A percentile compares a stretch with the other conserved stretches of the same genome.
phyloP scores from a whole-genome alignment of 2,888 invertebrate genomes.

The Branchellion lobata region DNA sequence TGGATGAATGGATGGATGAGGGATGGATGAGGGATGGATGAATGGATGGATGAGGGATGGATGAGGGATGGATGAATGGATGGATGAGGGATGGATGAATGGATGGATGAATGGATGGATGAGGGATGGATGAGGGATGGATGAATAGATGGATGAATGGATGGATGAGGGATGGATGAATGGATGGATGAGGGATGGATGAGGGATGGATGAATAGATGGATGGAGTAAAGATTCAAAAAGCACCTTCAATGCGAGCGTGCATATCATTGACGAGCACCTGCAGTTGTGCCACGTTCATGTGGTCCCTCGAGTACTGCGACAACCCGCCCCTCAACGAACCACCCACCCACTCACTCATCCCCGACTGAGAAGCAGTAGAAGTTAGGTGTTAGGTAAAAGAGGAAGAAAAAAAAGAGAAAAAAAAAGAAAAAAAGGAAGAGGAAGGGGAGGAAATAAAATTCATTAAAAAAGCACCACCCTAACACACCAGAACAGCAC shows the following conservation, averaged over 20 bases:
- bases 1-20: too few species aligned
- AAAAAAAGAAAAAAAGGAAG: not conserved
- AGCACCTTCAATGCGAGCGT: slow-evolving; percentile 81
- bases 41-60: slow-evolving; percentile 6
- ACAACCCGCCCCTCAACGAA: too few species aligned
- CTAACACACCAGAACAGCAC: too few species aligned
- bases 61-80: too few species aligned
- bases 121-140: too few species aligned
- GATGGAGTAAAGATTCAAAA: not conserved
- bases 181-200: too few species aligned
- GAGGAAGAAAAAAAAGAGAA: not conserved
- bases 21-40: too few species aligned
- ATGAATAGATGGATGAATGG: not conserved
- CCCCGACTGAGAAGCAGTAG: slow-evolving; percentile 75
- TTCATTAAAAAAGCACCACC: too few species aligned
- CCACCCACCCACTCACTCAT: slow-evolving; percentile 69
- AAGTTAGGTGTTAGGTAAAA: not conserved
- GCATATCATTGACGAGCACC: slow-evolving; percentile 89
- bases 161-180: too few species aligned
- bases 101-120: not conserved
- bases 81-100: not conserved
- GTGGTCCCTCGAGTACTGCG: slow-evolving; percentile 80
- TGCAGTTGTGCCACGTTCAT: slow-evolving; percentile 91
- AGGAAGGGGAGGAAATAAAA: too few species aligned
- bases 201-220: too few species aligned